Base-by-base conservation (phyloP, 2,113 vertebrate species). In the Mesitornis unicolor region DNA sequence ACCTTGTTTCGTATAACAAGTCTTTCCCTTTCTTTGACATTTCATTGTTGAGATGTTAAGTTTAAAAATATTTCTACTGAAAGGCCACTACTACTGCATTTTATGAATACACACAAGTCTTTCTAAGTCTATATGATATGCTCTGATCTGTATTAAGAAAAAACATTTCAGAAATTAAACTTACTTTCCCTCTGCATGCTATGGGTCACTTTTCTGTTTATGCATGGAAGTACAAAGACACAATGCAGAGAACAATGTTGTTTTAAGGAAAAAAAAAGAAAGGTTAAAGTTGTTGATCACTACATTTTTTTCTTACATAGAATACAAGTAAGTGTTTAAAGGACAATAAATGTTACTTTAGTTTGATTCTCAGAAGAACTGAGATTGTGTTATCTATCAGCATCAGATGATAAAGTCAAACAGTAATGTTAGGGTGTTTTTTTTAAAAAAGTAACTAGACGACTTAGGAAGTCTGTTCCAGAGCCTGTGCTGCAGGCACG, bases 91-190 rank as follows among this genome's bases (percentile, higher is more conserved):
- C 56, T 54, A 3, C 48, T 63, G 42, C 8, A 0, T 57, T 83
- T 67, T 68, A 33, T 71, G 90, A 80, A 71, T 84, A 82, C 91
- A 81, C 60, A 84, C 69, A 69, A 68, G 70, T 70, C 90, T 65
- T 53, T 96, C 93, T 90, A 93, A 73, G 45, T 47, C 68, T 84
- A n/a, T 91, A 93, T 59, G 84, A 81, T 90, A 43, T 70, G 80
- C 89, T 97, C 96, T 95, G 84, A 94, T 91, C 85, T 84, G 51
- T 95, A 64, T 83, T 48, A 48, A 48, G 24, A 90, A 92, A 88
- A 78, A 68, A 26, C 19, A 24, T 40, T 76, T 78, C 74, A 54
- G 60, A 94, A 89, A 76, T 94, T 38, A 94, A 97, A 78, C 45
- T 68, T 48, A 20, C 75, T 60, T 80, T 60, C 20, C 42, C 59